phyloP scores from a whole-genome alignment of 2,888 invertebrate species.

The Penaeus monodon region DNA sequence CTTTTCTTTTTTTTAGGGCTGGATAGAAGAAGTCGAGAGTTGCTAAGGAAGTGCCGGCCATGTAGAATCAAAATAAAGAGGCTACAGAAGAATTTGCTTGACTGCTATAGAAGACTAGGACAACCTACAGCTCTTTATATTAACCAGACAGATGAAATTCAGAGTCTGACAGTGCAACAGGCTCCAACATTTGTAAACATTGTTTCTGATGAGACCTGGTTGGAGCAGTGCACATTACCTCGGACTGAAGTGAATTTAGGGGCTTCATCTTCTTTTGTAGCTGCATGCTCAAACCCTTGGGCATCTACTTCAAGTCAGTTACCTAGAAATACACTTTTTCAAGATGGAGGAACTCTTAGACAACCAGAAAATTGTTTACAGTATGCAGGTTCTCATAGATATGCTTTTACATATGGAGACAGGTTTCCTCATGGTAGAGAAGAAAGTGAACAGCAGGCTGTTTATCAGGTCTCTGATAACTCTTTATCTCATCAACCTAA shows the following conservation, averaged over 20 bases:
- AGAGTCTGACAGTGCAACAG: background rate
- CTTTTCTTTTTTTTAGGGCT: constrained; percentile 23
- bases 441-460: too few species aligned
- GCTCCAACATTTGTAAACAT: background rate
- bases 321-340: background rate
- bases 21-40: constrained; percentile 20
- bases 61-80: constrained; percentile 27
- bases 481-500: too few species aligned
- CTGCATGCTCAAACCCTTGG: background rate
- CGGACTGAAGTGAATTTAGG: background rate
- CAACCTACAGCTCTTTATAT: constrained; percentile 41
- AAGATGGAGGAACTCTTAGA: too few species aligned
- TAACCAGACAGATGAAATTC: constrained; percentile 34
- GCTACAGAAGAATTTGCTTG: constrained; percentile 37
- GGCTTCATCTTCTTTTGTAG: constrained; percentile 4
- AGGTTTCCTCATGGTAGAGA: too few species aligned
- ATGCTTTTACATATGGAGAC: too few species aligned
- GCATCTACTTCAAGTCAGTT: constrained; percentile 6
- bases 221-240: background rate
- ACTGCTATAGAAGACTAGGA: constrained; percentile 23
- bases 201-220: background rate
- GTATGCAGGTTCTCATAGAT: too few species aligned
- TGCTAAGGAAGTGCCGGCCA: constrained; percentile 40
- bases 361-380: too few species aligned
- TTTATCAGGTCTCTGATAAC: too few species aligned